A percentile compares a stretch with the other conserved stretches of the same genome.
Conservation (phyloP, 2,113 vertebrate species). For the Equus quagga region DNA sequence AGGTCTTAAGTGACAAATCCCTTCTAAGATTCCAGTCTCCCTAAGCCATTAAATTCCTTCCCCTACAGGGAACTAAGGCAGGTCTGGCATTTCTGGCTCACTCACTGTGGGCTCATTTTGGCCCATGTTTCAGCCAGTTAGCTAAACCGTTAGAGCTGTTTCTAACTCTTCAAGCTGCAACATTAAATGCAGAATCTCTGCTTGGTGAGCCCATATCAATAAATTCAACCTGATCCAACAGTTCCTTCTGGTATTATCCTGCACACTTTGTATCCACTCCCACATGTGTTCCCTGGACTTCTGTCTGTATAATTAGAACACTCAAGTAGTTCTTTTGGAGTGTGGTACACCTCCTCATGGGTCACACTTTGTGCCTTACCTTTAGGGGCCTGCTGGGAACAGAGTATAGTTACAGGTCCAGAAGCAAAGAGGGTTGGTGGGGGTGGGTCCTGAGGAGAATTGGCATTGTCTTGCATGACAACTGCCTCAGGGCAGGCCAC, state of each 20-base stretch:
- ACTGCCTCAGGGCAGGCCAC: too few relatives aligned
- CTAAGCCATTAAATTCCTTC: not conserved
- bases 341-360: too few relatives aligned
- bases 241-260: not conserved
- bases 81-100: not conserved
- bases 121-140: not conserved
- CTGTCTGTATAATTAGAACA: not conserved
- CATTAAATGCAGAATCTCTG: not conserved
- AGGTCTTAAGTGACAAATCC: not conserved
- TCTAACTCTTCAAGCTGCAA: not conserved
- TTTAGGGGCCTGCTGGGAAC: too few relatives aligned
- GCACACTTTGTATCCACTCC: not conserved
- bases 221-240: not conserved
- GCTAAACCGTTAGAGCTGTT: not conserved
- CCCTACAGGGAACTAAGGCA: not conserved
- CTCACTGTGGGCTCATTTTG: not conserved
- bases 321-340: not conserved
- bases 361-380: too few relatives aligned
- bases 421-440: too few relatives aligned
- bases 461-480: too few relatives aligned
- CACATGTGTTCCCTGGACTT: not conserved
- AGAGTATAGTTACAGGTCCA: too few relatives aligned
- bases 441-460: too few relatives aligned
- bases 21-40: not conserved
- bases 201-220: not conserved